Evolutionary conservation across 2,797 vertebrate species (phyloP).

Genomic region (Hypotaenidia philippensis): DNA sequence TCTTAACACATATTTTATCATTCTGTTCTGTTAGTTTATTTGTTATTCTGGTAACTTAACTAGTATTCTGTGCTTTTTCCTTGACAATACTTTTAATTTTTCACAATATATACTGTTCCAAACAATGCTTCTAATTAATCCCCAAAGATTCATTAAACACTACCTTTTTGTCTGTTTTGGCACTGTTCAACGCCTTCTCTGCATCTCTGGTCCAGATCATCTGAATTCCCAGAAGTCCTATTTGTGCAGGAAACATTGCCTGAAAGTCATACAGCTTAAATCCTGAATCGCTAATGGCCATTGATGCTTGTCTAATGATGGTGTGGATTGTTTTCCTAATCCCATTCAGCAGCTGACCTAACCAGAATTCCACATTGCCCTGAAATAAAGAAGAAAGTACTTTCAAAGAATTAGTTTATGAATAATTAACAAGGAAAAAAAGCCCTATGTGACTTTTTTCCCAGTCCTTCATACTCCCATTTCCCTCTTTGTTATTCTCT

Average conservation of each 20-base stretch:
- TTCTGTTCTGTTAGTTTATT: neutral
- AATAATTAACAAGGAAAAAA: constrained; percentile 51
- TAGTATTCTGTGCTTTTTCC: neutral
- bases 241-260: constrained; percentile 86
- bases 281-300: constrained; percentile 79
- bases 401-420: constrained; percentile 24
- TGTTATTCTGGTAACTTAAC: neutral
- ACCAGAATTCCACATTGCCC: constrained; percentile 89
- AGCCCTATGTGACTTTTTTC: neutral
- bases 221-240: constrained; percentile 89
- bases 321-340: constrained; percentile 85
- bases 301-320: constrained; percentile 84
- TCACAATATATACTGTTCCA: neutral
- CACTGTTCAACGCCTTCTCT: constrained; percentile 83
- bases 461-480: neutral
- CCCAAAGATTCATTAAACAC: constrained; percentile 43
- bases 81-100: neutral
- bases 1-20: neutral
- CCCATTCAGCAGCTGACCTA: constrained; percentile 84
- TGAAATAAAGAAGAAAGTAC: constrained; percentile 69
- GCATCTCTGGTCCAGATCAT: constrained; percentile 90
- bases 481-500: neutral
- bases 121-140: constrained; percentile 48
- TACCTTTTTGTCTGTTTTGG: constrained; percentile 89
- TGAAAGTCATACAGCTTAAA: constrained; percentile 86